Evolutionary conservation across 2,888 invertebrate species (phyloP).

Genomic region (Dryobota labecula): DNA sequence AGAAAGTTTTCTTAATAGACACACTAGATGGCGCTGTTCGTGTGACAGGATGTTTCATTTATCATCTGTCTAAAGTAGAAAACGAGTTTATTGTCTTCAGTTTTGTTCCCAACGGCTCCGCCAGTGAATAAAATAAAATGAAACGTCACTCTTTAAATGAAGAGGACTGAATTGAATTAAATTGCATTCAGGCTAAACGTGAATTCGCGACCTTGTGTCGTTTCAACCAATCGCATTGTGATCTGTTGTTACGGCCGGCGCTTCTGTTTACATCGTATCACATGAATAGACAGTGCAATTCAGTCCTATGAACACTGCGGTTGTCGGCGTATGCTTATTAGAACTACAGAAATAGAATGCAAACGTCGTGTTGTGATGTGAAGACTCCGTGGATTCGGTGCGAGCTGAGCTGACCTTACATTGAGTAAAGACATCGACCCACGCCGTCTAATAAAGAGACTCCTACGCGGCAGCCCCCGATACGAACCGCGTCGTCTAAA

Average conservation of each 20-base stretch:
- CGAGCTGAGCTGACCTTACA: conserved; percentile 83
- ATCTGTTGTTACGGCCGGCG: conserved; percentile 82
- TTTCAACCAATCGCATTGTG: conserved; percentile 73
- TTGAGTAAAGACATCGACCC: conserved; percentile 84
- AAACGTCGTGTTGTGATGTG: conserved; percentile 68
- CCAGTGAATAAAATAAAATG: conserved; percentile 77
- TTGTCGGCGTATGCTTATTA: conserved; percentile 72
- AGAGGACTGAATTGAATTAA: conserved; percentile 73
- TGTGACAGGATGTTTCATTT: conserved; percentile 50
- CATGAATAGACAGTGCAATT: conserved; percentile 70
- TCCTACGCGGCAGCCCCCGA: conserved; percentile 82
- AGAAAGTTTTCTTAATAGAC: background rate
- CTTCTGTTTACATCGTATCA: conserved; percentile 82
- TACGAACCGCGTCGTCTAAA: conserved; percentile 77
- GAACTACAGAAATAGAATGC: conserved; percentile 74
- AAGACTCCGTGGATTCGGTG: conserved; percentile 74
- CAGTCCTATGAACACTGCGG: conserved; percentile 66
- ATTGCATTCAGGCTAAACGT: conserved; percentile 74
- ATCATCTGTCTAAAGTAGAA: conserved; percentile 65
- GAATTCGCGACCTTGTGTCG: conserved; percentile 78
- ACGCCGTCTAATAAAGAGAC: conserved; percentile 85
- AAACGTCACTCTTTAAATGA: conserved; percentile 79
- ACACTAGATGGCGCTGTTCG: conserved; percentile 56
- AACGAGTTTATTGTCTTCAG: conserved; percentile 76
- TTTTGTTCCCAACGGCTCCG: conserved; percentile 73